A percentile compares a stretch with the other conserved stretches of the same genome.
Conservation (phyloP, 1,140 invertebrate genomes). For the Nylanderia fulva region DNA sequence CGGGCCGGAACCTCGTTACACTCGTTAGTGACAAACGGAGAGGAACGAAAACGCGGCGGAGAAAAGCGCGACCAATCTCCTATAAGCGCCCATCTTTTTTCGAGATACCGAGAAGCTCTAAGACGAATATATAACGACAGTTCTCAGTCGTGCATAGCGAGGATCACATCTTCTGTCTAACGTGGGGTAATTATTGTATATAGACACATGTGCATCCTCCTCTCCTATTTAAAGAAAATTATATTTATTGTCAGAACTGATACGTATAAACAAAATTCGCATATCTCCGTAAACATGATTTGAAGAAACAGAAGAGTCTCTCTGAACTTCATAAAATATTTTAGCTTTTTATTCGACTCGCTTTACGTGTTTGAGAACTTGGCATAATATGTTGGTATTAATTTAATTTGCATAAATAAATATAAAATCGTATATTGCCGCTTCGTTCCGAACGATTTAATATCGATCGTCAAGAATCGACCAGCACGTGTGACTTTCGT, state of each 20-base stretch:
- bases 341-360: too few species aligned
- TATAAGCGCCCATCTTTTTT: not conserved
- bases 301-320: too few species aligned
- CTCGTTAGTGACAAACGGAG: constrained; percentile 58
- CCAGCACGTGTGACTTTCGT: not conserved
- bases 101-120: constrained; percentile 8
- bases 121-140: not conserved
- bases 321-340: not conserved
- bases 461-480: not conserved
- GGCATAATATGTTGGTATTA: not conserved
- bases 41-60: constrained; percentile 52
- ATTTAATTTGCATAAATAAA: not conserved
- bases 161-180: not conserved
- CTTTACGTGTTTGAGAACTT: too few species aligned
- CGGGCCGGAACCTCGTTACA: constrained; percentile 66
- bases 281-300: not conserved
- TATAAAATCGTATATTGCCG: not conserved
- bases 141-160: constrained; percentile 8
- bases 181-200: not conserved
- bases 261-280: not conserved
- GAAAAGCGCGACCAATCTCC: constrained; percentile 41
- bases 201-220: too few species aligned
- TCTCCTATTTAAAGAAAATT: constrained; percentile 6
- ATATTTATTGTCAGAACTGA: not conserved
- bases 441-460: constrained; percentile 34